A percentile compares a stretch with the other conserved stretches of the same genome.
phyloP scores from a whole-genome alignment of 2,888 invertebrate genomes.

The Ernsta delagoae region DNA sequence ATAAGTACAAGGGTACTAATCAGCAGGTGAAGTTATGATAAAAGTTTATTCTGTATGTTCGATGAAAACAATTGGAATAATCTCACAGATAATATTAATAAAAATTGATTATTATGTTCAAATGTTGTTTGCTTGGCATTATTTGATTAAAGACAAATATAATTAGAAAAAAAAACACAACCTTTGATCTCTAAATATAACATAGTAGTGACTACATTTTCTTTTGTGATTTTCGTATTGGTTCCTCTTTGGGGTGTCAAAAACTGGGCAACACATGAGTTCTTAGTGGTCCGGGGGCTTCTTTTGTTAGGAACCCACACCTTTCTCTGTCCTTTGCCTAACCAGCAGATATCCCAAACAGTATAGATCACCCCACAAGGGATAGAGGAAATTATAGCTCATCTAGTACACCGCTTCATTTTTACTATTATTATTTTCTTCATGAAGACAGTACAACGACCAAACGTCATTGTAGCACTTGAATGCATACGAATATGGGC shows the following conservation, averaged over 20 bases:
- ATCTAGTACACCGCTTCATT: slow-evolving; percentile 44
- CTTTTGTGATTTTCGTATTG: slow-evolving; percentile 47
- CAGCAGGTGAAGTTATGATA: no score
- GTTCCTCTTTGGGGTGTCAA: slow-evolving; percentile 34
- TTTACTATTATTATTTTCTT: slow-evolving; percentile 35
- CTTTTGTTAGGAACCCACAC: slow-evolving; percentile 38
- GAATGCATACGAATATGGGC: slow-evolving; percentile 29
- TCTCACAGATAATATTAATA: no score
- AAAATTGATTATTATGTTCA: no score
- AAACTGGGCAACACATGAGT: slow-evolving; percentile 10
- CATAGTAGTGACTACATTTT: slow-evolving; percentile 55
- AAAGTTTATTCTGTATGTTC: no score
- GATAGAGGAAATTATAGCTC: slow-evolving; percentile 33
- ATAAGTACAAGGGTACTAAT: no score
- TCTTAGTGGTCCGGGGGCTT: slow-evolving; percentile 35
- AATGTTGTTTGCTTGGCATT: no score
- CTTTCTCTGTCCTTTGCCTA: slow-evolving; percentile 35
- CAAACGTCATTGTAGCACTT: slow-evolving; percentile 27
- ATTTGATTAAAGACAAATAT: no score
- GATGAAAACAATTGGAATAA: no score
- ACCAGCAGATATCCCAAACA: slow-evolving; percentile 1
- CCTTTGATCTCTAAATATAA: slow-evolving; percentile 56
- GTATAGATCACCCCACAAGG: slow-evolving; percentile 9
- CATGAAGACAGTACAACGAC: slow-evolving; percentile 21
- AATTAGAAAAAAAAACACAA: slow-evolving; percentile 49